Evolutionary conservation across 1,140 invertebrate species (phyloP).

Genomic region (Leptoteleia sp.): DNA sequence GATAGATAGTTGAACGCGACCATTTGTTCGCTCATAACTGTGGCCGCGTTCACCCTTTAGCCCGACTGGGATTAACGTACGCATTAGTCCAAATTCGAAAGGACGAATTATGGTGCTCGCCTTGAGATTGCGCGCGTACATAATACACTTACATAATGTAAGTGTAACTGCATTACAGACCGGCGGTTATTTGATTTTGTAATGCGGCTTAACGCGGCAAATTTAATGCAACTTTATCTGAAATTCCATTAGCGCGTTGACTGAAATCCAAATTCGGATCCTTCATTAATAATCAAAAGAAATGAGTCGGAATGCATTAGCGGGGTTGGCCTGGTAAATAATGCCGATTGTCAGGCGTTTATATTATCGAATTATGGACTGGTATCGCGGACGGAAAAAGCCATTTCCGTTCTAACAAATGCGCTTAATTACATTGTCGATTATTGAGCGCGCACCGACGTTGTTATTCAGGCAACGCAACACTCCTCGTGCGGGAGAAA

Average conservation of each 20-base stretch:
- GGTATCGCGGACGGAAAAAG: constrained; percentile 38
- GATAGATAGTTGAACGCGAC: too few species aligned
- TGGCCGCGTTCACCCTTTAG: too few species aligned
- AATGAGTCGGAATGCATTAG: constrained; percentile 48
- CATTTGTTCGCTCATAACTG: too few species aligned
- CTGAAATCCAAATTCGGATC: constrained; percentile 53
- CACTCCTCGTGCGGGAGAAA: constrained; percentile 40
- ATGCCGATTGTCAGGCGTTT: constrained; percentile 14
- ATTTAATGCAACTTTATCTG: constrained; percentile 50
- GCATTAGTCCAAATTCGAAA: too few species aligned
- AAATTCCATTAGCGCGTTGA: constrained; percentile 51
- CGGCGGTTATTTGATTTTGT: constrained; percentile 19
- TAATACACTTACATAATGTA: too few species aligned
- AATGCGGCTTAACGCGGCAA: constrained; percentile 8
- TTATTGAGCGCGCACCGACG: constrained; percentile 44
- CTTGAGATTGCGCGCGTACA: too few species aligned
- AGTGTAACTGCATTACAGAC: constrained; percentile 17
- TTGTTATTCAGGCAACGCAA: constrained; percentile 52
- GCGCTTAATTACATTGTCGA: constrained; percentile 65
- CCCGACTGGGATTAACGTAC: too few species aligned
- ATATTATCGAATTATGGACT: constrained; percentile 49
- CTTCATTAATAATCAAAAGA: constrained; percentile 61
- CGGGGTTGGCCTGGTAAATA: constrained; percentile 26
- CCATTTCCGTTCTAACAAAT: constrained; percentile 47
- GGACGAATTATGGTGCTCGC: too few species aligned